Evolutionary conservation across 1,140 invertebrate species (phyloP).

Genomic region (Pachypsylla venusta): DNA sequence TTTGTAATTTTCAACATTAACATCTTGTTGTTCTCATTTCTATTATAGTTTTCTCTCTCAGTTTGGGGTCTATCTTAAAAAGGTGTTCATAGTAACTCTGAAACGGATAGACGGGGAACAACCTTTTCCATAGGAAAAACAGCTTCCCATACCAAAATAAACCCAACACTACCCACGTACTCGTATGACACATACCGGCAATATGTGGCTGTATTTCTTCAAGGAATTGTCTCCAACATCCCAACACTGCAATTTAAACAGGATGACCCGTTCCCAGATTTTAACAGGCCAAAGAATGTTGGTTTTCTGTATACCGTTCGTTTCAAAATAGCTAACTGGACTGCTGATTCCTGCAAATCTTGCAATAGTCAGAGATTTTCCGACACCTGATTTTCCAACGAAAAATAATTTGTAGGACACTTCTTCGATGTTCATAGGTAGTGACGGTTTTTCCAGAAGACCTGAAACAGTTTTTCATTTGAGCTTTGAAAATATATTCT

Average conservation of each 20-base stretch:
- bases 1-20: too few species aligned
- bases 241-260: slow-evolving; percentile 44
- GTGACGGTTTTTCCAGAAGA: slow-evolving; percentile 37
- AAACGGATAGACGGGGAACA: too few species aligned
- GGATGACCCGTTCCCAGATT: slow-evolving; percentile 37
- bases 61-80: too few species aligned
- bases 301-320: slow-evolving; percentile 39
- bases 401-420: slow-evolving; percentile 43
- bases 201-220: slow-evolving; percentile 43
- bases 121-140: too few species aligned
- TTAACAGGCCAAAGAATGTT: slow-evolving; percentile 43
- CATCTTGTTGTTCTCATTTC: too few species aligned
- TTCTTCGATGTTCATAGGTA: slow-evolving; percentile 36
- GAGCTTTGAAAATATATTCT: not conserved
- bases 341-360: slow-evolving; percentile 34
- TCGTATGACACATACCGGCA: slow-evolving; percentile 35
- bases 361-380: slow-evolving; percentile 39
- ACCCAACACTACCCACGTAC: too few species aligned
- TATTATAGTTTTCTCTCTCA: too few species aligned
- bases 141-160: too few species aligned
- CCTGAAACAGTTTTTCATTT: slow-evolving; percentile 29
- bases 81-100: too few species aligned
- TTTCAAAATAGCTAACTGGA: slow-evolving; percentile 34
- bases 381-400: slow-evolving; percentile 38
- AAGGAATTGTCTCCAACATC: slow-evolving; percentile 40